Base-by-base conservation (phyloP, 2,797 vertebrate species). In the Halcyon badia region DNA sequence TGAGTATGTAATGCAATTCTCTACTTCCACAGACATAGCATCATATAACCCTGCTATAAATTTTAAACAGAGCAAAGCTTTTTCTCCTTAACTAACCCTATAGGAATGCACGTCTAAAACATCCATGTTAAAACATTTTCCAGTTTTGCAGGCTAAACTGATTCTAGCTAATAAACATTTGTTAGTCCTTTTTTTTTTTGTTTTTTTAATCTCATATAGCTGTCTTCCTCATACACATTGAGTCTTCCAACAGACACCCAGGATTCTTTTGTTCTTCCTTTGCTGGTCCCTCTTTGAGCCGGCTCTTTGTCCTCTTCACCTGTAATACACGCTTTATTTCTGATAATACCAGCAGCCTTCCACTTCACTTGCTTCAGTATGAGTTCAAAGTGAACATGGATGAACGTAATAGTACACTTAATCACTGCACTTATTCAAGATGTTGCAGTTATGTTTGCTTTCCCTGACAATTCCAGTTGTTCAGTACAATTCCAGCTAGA, bases 371-470 rank as follows among this genome's bases (percentile, higher is more conserved):
- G 16, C 87, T 91, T 79, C 77, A 30, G n/a, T 58, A 16, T 35
- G 65, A 73, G 14, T 62, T 87, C 57, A 70, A 70, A 75, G 3
- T 66, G 64, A 77, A 73, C 41, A 3, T 5, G 51, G 68, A 37
- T 76, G 64, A 76, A n/a, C 20, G 14, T 52, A 65, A 76, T 35
- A 76, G 16, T 42, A 62, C 66, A 77, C 61, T 91, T 93, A 95
- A 86, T 90, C 82, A 90, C 68, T 88, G 49, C 31, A 54, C 17
- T 69, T 83, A 64, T 4, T 72, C 91, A 96, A 49, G 87, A 78
- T 83, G 85, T 91, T 94, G 91, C 48, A 97, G 96, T 48, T 86
- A 46, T 95, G 84, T 97, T 92, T 97, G 89, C 92, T 97, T 91
- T 96, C 49, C 37, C 73, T 80, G 70, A 94, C 31, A 96, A 83